Evolutionary conservation across 2,113 vertebrate genomes (phyloP).

Genomic region (Lepidothrix coronata): DNA sequence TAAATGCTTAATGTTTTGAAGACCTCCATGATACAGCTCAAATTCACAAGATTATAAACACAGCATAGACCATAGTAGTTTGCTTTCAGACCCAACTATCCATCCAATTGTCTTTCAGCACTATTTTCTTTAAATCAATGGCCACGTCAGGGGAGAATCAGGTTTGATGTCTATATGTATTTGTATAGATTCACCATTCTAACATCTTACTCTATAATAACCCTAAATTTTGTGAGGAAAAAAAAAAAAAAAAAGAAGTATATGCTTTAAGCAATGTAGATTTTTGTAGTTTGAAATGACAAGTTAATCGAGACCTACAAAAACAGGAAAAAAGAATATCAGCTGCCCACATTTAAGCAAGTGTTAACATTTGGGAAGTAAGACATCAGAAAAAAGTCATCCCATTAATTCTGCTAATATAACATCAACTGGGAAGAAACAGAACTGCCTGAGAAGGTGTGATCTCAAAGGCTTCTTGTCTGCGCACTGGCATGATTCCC

Average conservation of each 20-base stretch:
- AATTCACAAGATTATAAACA: neutral
- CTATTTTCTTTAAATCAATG: neutral
- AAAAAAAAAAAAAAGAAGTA: neutral
- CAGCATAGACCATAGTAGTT: neutral
- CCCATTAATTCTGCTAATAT: neutral
- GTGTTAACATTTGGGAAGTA: neutral
- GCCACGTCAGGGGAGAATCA: neutral
- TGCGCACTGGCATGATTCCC: neutral
- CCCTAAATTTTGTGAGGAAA: rapidly evolving
- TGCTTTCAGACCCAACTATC: neutral
- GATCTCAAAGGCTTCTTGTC: neutral
- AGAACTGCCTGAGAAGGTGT: neutral
- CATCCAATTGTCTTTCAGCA: neutral
- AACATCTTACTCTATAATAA: neutral
- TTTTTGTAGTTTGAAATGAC: neutral
- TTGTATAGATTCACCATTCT: neutral
- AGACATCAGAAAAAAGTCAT: neutral
- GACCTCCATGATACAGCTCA: neutral
- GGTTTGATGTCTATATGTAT: neutral
- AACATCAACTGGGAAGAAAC: neutral
- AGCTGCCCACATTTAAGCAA: neutral
- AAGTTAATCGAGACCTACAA: neutral
- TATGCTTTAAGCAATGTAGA: neutral
- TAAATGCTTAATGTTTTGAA: neutral
- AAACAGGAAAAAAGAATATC: neutral